Evolutionary conservation across 1,140 invertebrate genomes (phyloP), one percentile per base, ranked within the genome.

Genomic region (Drosophila teissieri): DNA sequence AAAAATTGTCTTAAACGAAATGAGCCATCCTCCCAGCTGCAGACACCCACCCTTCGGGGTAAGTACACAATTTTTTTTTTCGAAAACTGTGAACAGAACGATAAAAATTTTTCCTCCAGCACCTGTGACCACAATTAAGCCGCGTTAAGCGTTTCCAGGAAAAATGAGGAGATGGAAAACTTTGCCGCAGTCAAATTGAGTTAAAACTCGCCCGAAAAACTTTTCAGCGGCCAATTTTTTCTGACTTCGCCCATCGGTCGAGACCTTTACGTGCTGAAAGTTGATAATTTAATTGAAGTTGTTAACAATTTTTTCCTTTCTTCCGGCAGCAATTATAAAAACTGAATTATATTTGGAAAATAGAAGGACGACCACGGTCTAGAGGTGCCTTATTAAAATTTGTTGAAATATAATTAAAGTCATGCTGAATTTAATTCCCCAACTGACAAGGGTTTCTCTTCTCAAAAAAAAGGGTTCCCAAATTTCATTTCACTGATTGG

Each of bases 71-170:
- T 75, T 74, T 74, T 72, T 75, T 78, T 74, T 72, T 49, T 67
- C 74, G 76, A 78, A 85, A 85, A 82, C 88, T 90, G 81, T 90
- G 88, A 90, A 90, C 88, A 86, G 70, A 90, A 90, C 83, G 84
- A 90, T 90, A 90, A 90, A 90, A 90, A 90, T 91, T 57, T 73
- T 42, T 60, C 69, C 69, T 69, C 77, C 82, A 51, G 78, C 88
- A 90, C 88, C 88, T 90, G 88, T 74, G 88, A 91, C 88, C 88
- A 91, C 88, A 90, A 91, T 90, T 90, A 90, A 90, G 88, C 73
- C 82, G 82, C 79, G 80, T 88, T 84, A 83, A 89, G 80, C 73
- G 78, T 73, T 90, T 61, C 69, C 77, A 46, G 56, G 46, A 64
- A 65, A 61, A 55, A 37, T 24, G 72, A 44, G 34, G 1, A 65